Conservation (phyloP, 2,797 vertebrate species). For the Kryptolebias ocellatus region DNA sequence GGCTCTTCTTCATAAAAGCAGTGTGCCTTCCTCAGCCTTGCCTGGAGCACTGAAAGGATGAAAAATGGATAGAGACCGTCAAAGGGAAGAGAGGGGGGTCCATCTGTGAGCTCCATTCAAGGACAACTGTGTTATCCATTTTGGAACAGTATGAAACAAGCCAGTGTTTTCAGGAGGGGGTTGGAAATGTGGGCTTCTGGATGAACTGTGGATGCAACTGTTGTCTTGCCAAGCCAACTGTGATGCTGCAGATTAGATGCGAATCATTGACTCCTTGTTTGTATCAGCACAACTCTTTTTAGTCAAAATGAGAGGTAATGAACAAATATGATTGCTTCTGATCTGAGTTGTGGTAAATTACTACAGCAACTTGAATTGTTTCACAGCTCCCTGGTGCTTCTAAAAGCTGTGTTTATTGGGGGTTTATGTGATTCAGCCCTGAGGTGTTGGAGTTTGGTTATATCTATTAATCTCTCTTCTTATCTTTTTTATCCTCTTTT, state of each 20-base stretch:
- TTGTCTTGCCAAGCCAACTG: constrained; percentile 76
- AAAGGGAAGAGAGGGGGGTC: constrained; percentile 63
- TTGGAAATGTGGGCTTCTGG: constrained; percentile 60
- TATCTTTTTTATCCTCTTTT: constrained; percentile 7
- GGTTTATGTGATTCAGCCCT: constrained; percentile 52
- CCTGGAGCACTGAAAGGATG: constrained; percentile 69
- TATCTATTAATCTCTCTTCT: constrained; percentile 56
- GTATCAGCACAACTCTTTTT: constrained; percentile 46
- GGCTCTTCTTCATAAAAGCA: constrained; percentile 39
- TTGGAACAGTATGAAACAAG: constrained; percentile 79
- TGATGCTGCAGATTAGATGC: constrained; percentile 71
- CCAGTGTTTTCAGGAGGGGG: constrained; percentile 72
- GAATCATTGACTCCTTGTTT: constrained; percentile 76
- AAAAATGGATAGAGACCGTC: constrained; percentile 72
- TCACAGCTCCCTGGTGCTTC: constrained; percentile 22
- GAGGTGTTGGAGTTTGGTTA: constrained; percentile 31
- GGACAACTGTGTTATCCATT: constrained; percentile 79
- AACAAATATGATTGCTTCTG: constrained; percentile 64
- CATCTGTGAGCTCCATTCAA: constrained; percentile 80
- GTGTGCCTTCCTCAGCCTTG: constrained; percentile 55
- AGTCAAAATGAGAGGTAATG: constrained; percentile 63
- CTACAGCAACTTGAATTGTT: constrained; percentile 35
- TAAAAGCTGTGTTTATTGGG: constrained; percentile 61
- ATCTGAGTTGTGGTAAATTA: constrained; percentile 57
- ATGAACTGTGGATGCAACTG: constrained; percentile 75